These are phyloP conservation scores for Phasianus colchicus DNA, from an alignment of 2,113 vertebrate species.

Conservation along the genomic window DNA sequence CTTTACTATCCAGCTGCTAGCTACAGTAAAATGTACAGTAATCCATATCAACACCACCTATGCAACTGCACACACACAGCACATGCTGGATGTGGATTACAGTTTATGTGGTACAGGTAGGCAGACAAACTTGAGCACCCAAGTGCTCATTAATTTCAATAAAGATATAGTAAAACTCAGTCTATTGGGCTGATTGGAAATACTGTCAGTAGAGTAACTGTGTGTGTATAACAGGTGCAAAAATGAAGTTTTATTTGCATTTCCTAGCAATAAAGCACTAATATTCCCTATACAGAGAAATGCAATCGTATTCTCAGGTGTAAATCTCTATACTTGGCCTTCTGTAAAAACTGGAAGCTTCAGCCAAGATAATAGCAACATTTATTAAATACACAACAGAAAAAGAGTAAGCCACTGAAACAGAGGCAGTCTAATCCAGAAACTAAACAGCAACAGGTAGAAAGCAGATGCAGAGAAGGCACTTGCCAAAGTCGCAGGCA, in stretches of 20 bases:
- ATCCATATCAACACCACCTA: neutral
- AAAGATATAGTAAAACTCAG: neutral
- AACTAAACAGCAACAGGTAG: neutral
- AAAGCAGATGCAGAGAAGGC: neutral
- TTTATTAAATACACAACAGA: neutral
- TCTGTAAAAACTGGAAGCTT: neutral
- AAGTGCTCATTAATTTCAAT: neutral
- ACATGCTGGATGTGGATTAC: neutral
- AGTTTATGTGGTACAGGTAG: neutral
- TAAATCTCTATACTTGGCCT: neutral
- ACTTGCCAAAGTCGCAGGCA: neutral
- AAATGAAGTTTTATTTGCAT: neutral
- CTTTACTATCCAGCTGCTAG: conserved; percentile 61
- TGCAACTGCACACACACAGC: neutral
- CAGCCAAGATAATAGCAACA: neutral
- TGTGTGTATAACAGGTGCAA: neutral
- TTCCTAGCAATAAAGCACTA: neutral
- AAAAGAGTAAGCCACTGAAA: neutral
- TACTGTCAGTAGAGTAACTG: neutral
- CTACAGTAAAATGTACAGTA: conserved; percentile 38
- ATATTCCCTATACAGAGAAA: neutral
- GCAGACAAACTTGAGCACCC: neutral
- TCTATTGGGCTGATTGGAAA: neutral
- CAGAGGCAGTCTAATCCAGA: neutral
- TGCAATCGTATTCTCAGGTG: neutral